phyloP scores from a whole-genome alignment of 1,140 invertebrate genomes.

The Leptopilina boulardi region DNA sequence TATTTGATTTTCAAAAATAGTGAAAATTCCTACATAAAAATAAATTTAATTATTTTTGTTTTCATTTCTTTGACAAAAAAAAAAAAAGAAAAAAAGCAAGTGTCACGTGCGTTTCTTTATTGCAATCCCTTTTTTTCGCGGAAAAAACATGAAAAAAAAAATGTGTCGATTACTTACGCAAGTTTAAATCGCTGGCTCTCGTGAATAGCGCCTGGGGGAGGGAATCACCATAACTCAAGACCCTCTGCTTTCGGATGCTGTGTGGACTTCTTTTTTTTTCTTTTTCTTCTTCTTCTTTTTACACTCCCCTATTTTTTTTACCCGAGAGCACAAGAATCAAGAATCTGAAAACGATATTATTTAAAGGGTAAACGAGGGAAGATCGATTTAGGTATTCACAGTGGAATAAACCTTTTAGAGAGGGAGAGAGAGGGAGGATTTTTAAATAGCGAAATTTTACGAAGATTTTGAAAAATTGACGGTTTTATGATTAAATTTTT shows the following conservation, averaged over 20 bases:
- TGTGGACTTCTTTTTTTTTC: not conserved
- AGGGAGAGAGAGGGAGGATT: too few species aligned
- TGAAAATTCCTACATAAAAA: not conserved
- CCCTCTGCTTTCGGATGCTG: not conserved
- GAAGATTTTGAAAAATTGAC: too few species aligned
- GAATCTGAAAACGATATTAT: not conserved
- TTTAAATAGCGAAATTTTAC: not conserved
- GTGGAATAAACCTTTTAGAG: not conserved
- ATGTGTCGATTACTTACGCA: not conserved
- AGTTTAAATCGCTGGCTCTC: constrained; percentile 6
- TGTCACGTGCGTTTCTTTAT: not conserved
- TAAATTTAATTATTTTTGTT: not conserved
- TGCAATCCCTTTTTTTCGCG: not conserved
- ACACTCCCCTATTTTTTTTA: not conserved
- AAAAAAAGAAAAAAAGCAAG: not conserved
- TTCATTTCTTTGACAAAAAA: not conserved
- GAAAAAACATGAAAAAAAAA: not conserved
- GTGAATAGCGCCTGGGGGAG: constrained; percentile 20
- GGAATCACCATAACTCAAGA: constrained; percentile 27
- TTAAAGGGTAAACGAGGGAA: not conserved
- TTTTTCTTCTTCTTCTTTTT: too few species aligned
- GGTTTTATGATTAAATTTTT: too few species aligned
- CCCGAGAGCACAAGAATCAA: not conserved
- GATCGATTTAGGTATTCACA: constrained; percentile 1
- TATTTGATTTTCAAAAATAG: not conserved